Evolutionary conservation across 2,888 invertebrate genomes (phyloP).

Genomic region (Cabera pusaria): DNA sequence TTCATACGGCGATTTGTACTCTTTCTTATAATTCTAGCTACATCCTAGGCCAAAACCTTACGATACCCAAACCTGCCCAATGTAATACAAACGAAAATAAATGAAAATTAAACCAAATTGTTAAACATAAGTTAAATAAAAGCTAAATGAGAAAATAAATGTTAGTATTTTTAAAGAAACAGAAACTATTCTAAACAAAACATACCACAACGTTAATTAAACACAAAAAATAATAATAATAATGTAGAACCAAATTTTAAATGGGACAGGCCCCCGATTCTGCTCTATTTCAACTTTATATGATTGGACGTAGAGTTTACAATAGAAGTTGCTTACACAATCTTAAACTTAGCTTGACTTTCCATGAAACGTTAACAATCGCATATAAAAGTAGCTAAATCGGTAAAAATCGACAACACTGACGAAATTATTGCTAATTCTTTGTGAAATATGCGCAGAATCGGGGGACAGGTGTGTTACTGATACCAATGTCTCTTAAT

Average conservation of each 20-base stretch:
- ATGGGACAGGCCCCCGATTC: slow-evolving; percentile 38
- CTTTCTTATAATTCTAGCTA: slow-evolving; percentile 82
- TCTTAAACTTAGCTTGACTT: slow-evolving; percentile 13
- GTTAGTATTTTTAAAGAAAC: slow-evolving; percentile 69
- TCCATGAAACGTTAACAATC: slow-evolving; percentile 10
- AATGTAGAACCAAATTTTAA: slow-evolving; percentile 49
- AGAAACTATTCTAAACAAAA: slow-evolving; percentile 72
- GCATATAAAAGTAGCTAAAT: slow-evolving; percentile 21
- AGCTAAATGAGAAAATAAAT: slow-evolving; percentile 56
- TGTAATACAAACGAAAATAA: slow-evolving; percentile 65
- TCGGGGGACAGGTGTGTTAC: slow-evolving; percentile 59
- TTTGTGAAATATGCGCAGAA: slow-evolving; percentile 30
- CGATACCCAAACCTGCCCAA: slow-evolving; percentile 83
- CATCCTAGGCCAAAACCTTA: slow-evolving; percentile 83
- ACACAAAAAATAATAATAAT: slow-evolving; percentile 48
- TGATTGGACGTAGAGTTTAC: slow-evolving; percentile 20
- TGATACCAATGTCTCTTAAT: slow-evolving; percentile 46
- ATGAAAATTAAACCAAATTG: slow-evolving; percentile 58
- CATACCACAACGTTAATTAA: slow-evolving; percentile 54
- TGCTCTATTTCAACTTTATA: slow-evolving; percentile 22
- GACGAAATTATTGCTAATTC: slow-evolving; percentile 12
- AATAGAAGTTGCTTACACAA: slow-evolving; percentile 15
- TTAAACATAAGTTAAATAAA: slow-evolving; percentile 65
- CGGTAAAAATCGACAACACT: slow-evolving; percentile 11
- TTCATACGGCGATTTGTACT: slow-evolving; percentile 81